Conservation (phyloP, 1,140 invertebrate species). For the Nasonia vitripennis region DNA sequence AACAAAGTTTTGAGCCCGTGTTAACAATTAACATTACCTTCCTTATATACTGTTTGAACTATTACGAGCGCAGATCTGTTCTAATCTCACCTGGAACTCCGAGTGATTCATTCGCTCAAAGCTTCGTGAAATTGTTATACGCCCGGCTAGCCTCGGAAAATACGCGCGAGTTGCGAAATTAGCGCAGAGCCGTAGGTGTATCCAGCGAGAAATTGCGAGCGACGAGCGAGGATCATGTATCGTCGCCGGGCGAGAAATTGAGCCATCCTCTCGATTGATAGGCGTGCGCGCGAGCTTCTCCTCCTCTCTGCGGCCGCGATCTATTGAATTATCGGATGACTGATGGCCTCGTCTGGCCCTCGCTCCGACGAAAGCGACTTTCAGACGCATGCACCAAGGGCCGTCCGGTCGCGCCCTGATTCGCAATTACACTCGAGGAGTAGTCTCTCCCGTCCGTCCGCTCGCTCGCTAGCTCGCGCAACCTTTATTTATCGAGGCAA, state of each 20-base stretch:
- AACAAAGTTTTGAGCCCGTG: neutral
- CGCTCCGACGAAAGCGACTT: neutral
- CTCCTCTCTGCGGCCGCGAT: neutral
- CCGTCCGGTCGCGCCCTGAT: neutral
- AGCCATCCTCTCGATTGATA: conserved; percentile 40
- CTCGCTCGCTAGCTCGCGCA: neutral
- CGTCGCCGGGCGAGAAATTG: conserved; percentile 24
- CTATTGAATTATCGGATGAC: conserved; percentile 47
- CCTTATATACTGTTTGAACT: too few relatives aligned
- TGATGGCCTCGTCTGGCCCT: conserved; percentile 27
- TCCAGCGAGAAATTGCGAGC: neutral
- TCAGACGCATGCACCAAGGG: neutral
- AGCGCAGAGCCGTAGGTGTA: neutral
- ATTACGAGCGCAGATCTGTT: too few relatives aligned
- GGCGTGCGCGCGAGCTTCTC: neutral
- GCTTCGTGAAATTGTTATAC: too few relatives aligned
- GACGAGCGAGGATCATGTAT: neutral
- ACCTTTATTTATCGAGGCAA: conserved; percentile 1
- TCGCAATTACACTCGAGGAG: neutral
- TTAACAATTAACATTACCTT: neutral
- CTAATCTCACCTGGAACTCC: too few relatives aligned
- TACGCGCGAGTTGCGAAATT: neutral
- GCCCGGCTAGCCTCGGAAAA: neutral
- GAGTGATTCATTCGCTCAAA: too few relatives aligned
- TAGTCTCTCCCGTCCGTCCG: neutral